Conservation (phyloP, 1,140 invertebrate genomes). For the Alviniconcha marisindica region DNA sequence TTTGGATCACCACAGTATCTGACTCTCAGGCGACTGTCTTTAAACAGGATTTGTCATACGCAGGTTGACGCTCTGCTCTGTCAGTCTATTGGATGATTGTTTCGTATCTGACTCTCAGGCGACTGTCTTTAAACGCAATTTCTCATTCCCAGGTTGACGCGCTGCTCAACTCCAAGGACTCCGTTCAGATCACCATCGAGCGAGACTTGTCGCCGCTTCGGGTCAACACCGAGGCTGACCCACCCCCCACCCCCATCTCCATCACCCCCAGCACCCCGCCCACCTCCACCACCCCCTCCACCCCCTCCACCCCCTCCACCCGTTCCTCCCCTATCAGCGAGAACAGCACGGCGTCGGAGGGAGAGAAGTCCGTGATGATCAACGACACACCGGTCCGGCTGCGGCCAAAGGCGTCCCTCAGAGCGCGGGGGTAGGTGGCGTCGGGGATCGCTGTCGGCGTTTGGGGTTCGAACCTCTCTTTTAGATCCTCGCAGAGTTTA, state of each 20-base stretch:
- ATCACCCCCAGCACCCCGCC: conserved; percentile 44
- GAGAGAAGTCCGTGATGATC: conserved; percentile 73
- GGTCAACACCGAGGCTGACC: conserved; percentile 72
- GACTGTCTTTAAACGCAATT: not conserved
- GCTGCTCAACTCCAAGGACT: conserved; percentile 63
- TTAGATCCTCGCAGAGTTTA: no score
- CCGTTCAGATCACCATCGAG: conserved; percentile 87
- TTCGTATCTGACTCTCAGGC: not conserved
- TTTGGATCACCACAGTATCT: no score
- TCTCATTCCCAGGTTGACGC: conserved; percentile 66
- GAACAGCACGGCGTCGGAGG: conserved; percentile 35
- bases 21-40: no score
- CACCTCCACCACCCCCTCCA: conserved; percentile 46
- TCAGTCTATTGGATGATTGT: not conserved
- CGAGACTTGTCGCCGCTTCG: conserved; percentile 88
- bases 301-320: conserved; percentile 11
- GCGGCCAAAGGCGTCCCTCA: conserved; percentile 76
- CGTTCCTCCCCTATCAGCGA: conserved; percentile 18
- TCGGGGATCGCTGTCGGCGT: no score
- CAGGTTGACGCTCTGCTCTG: not conserved
- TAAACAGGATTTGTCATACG: not conserved
- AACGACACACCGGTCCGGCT: conserved; percentile 67
- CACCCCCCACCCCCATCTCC: conserved; percentile 37
- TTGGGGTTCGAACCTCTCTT: no score
- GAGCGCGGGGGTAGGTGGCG: conserved; percentile 60